A percentile compares a stretch with the other conserved stretches of the same genome.
Evolutionary conservation across 2,113 vertebrate species (phyloP).

Genomic region (Dascyllus trimaculatus): DNA sequence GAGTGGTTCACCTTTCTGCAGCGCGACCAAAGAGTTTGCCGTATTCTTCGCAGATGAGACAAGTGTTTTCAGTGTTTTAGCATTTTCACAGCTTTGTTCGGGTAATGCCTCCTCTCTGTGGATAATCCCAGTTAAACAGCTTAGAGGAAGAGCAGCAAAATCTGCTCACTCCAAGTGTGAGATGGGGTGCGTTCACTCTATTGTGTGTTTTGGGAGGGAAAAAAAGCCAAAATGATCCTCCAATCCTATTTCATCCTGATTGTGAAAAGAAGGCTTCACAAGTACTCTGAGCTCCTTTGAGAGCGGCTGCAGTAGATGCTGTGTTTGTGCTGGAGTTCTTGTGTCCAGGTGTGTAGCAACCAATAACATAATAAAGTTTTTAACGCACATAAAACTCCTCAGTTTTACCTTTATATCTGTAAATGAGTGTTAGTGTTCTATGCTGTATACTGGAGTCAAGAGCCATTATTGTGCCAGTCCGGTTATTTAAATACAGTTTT

Average conservation of each 20-base stretch:
- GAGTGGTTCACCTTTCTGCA: slow-evolving; percentile 8
- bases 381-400: no score
- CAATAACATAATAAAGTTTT: no score
- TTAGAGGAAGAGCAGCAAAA: slow-evolving; percentile 58
- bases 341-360: no score
- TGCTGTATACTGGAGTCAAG: no score
- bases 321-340: no score
- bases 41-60: slow-evolving; percentile 18
- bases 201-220: slow-evolving; percentile 13
- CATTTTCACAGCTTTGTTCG: slow-evolving; percentile 65
- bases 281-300: no score
- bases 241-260: slow-evolving; percentile 27
- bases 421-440: no score
- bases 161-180: slow-evolving; percentile 28
- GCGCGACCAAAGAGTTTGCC: neutral
- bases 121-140: slow-evolving; percentile 71
- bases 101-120: slow-evolving; percentile 54
- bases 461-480: no score
- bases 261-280: slow-evolving; percentile 18
- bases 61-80: slow-evolving; percentile 36
- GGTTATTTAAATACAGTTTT: no score
- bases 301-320: no score
- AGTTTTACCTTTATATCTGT: no score
- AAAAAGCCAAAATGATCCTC: slow-evolving; percentile 28
- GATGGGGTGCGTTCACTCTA: slow-evolving; percentile 16